phyloP scores from a whole-genome alignment of 1,140 invertebrate species.

The Limonius californicus region DNA sequence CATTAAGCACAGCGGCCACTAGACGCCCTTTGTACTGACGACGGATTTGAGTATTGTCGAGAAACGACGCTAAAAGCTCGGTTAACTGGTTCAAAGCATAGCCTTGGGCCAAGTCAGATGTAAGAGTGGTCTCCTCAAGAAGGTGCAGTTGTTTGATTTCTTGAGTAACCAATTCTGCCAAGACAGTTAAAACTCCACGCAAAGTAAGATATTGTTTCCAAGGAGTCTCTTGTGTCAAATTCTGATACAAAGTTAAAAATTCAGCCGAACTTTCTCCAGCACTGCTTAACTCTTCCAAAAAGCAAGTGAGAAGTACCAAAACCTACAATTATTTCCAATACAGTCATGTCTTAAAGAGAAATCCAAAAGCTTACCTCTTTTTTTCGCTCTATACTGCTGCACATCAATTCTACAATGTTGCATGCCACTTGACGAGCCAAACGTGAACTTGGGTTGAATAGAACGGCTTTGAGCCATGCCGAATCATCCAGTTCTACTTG shows the following conservation, averaged over 20 bases:
- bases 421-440: slow-evolving; percentile 85
- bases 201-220: slow-evolving; percentile 93
- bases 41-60: slow-evolving; percentile 78
- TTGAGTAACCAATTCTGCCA: slow-evolving; percentile 80
- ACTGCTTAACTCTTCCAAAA: slow-evolving; percentile 75
- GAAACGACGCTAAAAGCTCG: slow-evolving; percentile 79
- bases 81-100: slow-evolving; percentile 84
- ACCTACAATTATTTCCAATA: slow-evolving; percentile 55
- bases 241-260: slow-evolving; percentile 83
- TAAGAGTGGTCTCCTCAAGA: slow-evolving; percentile 86
- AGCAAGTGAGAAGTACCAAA: slow-evolving; percentile 82
- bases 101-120: slow-evolving; percentile 90
- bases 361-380: slow-evolving; percentile 59
- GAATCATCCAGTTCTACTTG: slow-evolving; percentile 56
- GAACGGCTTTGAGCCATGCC: slow-evolving; percentile 83
- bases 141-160: slow-evolving; percentile 84
- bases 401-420: slow-evolving; percentile 80
- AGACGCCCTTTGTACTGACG: slow-evolving; percentile 86
- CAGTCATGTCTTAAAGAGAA: not conserved
- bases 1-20: slow-evolving; percentile 86
- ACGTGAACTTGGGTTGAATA: slow-evolving; percentile 88
- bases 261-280: slow-evolving; percentile 91
- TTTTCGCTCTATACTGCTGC: slow-evolving; percentile 66
- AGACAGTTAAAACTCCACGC: slow-evolving; percentile 76
- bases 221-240: slow-evolving; percentile 74